Conservation (phyloP, 2,888 invertebrate species). For the Drosophila villosipedis region DNA sequence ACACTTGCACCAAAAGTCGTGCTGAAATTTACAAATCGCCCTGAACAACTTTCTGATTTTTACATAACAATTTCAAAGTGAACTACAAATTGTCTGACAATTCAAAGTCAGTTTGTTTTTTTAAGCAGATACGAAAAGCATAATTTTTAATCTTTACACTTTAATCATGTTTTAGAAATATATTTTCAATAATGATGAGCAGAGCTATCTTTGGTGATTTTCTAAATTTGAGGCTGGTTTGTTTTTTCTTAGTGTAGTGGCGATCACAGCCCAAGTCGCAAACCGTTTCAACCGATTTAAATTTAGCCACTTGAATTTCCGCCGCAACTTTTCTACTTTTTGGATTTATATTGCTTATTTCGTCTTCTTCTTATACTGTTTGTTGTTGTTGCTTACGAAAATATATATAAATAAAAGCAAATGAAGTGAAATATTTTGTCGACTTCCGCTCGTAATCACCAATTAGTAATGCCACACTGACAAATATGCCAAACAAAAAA, state of each 20-base stretch:
- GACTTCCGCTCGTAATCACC: conserved; percentile 83
- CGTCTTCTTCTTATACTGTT: not conserved
- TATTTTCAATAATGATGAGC: not conserved
- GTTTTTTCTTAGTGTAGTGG: not conserved
- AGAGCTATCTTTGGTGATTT: not conserved
- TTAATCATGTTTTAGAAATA: not conserved
- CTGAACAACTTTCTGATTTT: not conserved
- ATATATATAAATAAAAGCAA: conserved; percentile 79
- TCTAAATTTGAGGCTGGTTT: not conserved
- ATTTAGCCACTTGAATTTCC: conserved; percentile 77
- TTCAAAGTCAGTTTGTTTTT: not conserved
- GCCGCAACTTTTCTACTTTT: conserved; percentile 41
- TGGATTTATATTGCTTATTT: conserved; percentile 30
- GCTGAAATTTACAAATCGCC: not conserved
- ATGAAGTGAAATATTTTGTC: conserved; percentile 79
- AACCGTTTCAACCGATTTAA: conserved; percentile 56
- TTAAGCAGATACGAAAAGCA: not conserved
- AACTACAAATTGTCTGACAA: not conserved
- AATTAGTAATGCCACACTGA: conserved; percentile 83
- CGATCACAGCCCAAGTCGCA: conserved; percentile 51
- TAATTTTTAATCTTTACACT: not conserved
- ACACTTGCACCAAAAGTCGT: not conserved
- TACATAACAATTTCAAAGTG: not conserved
- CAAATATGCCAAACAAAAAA: conserved; percentile 77
- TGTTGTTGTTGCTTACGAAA: conserved; percentile 35